Conservation (phyloP, 1,140 invertebrate genomes). For the Popillia japonica region DNA sequence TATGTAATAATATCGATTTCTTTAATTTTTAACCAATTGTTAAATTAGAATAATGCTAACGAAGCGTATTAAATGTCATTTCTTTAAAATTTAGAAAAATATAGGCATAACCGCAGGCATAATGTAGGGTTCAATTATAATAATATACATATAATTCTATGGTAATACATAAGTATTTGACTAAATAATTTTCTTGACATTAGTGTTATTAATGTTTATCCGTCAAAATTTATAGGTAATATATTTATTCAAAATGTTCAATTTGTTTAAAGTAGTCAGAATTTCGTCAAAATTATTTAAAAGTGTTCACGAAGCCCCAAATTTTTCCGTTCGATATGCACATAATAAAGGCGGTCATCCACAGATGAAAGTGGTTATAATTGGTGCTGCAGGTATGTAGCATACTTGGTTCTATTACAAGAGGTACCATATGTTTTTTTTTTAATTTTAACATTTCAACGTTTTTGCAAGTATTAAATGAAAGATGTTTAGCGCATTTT, state of each 20-base stretch:
- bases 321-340: not conserved
- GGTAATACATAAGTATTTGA: too few species aligned
- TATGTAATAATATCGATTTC: too few species aligned
- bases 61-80: too few species aligned
- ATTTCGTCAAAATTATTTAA: not conserved
- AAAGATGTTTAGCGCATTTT: too few species aligned
- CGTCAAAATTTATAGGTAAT: slow-evolving; percentile 18
- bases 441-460: not conserved
- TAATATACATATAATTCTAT: too few species aligned
- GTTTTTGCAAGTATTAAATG: too few species aligned
- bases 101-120: too few species aligned
- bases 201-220: not conserved
- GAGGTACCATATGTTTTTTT: not conserved
- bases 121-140: too few species aligned
- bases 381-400: slow-evolving; percentile 48
- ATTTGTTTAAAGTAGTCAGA: not conserved
- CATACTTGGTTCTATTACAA: not conserved
- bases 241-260: slow-evolving; percentile 2
- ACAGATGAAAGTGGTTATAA: slow-evolving; percentile 51
- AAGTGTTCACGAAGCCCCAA: not conserved
- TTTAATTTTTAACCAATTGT: too few species aligned
- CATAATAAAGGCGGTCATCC: not conserved
- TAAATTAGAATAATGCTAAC: too few species aligned
- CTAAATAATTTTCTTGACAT: too few species aligned
- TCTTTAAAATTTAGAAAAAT: too few species aligned